phyloP scores from a whole-genome alignment of 2,113 vertebrate genomes.

The Phrynocephalus versicolor region DNA sequence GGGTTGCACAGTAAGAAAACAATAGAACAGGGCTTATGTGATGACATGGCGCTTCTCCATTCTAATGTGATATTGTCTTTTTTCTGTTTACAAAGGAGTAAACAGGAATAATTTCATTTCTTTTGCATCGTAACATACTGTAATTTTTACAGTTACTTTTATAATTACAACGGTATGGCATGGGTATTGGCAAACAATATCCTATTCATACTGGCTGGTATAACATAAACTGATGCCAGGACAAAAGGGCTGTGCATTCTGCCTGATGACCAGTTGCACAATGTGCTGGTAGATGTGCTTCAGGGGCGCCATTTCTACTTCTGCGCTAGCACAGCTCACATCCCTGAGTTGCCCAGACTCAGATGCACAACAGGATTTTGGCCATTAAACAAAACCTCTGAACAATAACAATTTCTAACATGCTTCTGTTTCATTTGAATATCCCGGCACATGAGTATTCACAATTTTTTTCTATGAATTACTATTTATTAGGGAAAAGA shows the following conservation, averaged over 20 bases:
- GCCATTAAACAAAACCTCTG: slow-evolving; percentile 28
- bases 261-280: too few relatives aligned
- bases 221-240: too few relatives aligned
- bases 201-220: too few relatives aligned
- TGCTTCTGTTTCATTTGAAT: slow-evolving; percentile 29
- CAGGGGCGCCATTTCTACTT: too few relatives aligned
- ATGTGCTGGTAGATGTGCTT: too few relatives aligned
- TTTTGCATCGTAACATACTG: not conserved
- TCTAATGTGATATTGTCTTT: not conserved
- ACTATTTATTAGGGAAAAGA: slow-evolving; percentile 26
- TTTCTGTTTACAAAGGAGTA: not conserved
- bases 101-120: not conserved
- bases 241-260: too few relatives aligned
- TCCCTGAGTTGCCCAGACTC: too few relatives aligned
- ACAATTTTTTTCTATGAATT: not conserved
- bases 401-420: slow-evolving; percentile 8
- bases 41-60: not conserved
- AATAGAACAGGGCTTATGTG: not conserved
- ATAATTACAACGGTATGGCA: not conserved
- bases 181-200: too few relatives aligned
- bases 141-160: not conserved
- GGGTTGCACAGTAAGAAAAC: not conserved
- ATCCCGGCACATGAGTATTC: slow-evolving; percentile 1
- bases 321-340: too few relatives aligned
- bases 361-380: too few relatives aligned